Conservation (phyloP, 2,113 vertebrate genomes). For the Helogale parvula region DNA sequence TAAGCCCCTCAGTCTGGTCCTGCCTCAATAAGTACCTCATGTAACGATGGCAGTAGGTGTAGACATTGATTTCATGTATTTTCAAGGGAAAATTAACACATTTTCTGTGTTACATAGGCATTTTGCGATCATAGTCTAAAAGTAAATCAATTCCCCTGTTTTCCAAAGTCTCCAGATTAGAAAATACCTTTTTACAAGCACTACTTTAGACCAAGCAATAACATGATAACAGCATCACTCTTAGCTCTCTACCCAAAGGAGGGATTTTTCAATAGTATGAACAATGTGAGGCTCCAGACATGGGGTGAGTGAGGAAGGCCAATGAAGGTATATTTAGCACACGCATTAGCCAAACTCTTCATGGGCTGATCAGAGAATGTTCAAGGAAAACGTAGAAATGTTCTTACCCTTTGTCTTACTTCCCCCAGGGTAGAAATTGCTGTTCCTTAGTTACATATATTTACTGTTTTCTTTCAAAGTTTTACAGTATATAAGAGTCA, state of each 20-base stretch:
- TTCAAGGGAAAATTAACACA: not conserved
- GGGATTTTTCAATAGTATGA: not conserved
- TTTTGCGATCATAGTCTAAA: not conserved
- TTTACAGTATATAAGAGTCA: not conserved
- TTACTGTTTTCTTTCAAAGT: not conserved
- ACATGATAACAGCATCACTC: not conserved
- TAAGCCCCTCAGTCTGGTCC: not conserved
- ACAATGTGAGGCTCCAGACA: not conserved
- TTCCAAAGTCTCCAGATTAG: not conserved
- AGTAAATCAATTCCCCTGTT: not conserved
- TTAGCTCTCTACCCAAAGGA: not conserved
- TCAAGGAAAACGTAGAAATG: not conserved
- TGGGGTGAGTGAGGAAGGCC: not conserved
- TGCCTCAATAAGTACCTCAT: not conserved
- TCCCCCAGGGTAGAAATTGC: not conserved
- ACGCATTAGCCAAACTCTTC: not conserved
- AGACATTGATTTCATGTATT: not conserved
- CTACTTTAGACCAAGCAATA: not conserved
- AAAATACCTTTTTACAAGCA: not conserved
- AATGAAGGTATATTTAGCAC: not conserved
- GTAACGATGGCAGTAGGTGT: not conserved
- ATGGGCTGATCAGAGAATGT: not conserved
- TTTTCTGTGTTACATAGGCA: not conserved
- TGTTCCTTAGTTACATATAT: not conserved
- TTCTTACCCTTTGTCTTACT: not conserved